Base-by-base conservation (phyloP, 2,888 invertebrate genomes). In the Tiliacea citrago region DNA sequence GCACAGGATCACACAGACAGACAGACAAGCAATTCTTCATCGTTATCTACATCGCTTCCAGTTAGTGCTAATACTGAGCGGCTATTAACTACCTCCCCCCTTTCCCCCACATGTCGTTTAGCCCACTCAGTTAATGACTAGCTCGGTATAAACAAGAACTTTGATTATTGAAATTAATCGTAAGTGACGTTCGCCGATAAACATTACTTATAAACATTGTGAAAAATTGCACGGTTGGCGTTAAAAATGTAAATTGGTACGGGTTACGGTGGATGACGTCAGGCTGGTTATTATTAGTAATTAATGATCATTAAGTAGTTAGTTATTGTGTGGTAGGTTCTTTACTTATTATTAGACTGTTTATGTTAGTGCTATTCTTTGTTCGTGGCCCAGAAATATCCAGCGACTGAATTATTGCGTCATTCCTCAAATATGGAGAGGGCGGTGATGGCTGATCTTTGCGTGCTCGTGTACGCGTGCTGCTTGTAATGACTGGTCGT, bases 21-120 rank as follows among this genome's bases (percentile, higher is more conserved):
- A 77, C 80, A 72, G 76, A 83, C 77, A 69, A 76, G 79, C 83
- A 71, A 86, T 90, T 68, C 79, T 85, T 89, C 88, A 89, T 86
- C 85, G 84, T 86, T 88, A 90, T 90, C 90, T 88, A 35, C 75
- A 88, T 87, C 88, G 63, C 76, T 89, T 87, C 90, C 88, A 90
- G 88, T 88, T 88, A 88, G 83, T 88, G 84, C 85, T 87, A 79
- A 86, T 83, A 85, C 77, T 84, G 78, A 77, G 70, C 79, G 70
- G 75, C 75, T 81, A 89, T 89, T 88, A 89, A 79, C 68, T 60
- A 55, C 65, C 65, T 16, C 60, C 61, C 35, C 55, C 21, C 57
- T 1, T 10, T 9, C 3, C 51, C 53, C 68, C 35, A 61, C 66
- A 72, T 68, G 53, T 76, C 72, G 60, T 76, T 77, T 77, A 83